Percentiles rank a stretch among this genome's conserved stretches.
Evolutionary conservation across 2,888 invertebrate genomes (phyloP).

Genomic region (Trichopria drosophilae): DNA sequence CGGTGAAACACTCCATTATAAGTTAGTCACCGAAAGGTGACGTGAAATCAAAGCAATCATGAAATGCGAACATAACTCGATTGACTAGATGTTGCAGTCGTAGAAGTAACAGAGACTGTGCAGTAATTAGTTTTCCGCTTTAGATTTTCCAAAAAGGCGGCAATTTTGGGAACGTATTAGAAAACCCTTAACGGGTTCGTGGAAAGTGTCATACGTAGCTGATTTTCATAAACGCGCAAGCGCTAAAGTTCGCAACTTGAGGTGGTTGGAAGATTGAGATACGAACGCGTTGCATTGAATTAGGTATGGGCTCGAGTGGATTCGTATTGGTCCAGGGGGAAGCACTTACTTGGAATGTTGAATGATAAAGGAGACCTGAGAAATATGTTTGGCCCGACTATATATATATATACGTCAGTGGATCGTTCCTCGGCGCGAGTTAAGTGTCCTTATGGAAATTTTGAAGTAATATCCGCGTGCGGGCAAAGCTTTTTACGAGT

Average conservation of each 20-base stretch:
- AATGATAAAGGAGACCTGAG: slow-evolving; percentile 42
- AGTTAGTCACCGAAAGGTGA: slow-evolving; percentile 32
- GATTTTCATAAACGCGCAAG: too few species aligned
- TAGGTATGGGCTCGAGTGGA: slow-evolving; percentile 46
- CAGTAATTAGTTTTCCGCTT: too few species aligned
- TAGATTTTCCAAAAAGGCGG: too few species aligned
- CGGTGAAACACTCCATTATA: slow-evolving; percentile 32
- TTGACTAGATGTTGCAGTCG: slow-evolving; percentile 19
- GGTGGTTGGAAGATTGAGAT: slow-evolving; percentile 8
- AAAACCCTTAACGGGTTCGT: too few species aligned
- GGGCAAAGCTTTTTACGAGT: slow-evolving; percentile 25
- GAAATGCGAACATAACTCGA: slow-evolving; percentile 33
- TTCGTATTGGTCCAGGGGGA: slow-evolving; percentile 40
- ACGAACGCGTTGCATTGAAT: slow-evolving; percentile 44
- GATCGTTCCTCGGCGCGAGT: slow-evolving; percentile 14
- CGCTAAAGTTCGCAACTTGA: too few species aligned
- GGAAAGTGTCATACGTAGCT: too few species aligned
- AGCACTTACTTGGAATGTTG: slow-evolving; percentile 40
- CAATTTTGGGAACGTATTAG: too few species aligned
- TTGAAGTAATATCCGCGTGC: slow-evolving; percentile 45
- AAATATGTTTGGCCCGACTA: slow-evolving; percentile 50
- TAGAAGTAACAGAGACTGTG: too few species aligned
- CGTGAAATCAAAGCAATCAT: slow-evolving; percentile 36
- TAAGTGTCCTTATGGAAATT: slow-evolving; percentile 52
- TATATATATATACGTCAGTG: neutral